Evolutionary conservation across 2,113 vertebrate genomes (phyloP).

Genomic region (human (Homo sapiens)): DNA sequence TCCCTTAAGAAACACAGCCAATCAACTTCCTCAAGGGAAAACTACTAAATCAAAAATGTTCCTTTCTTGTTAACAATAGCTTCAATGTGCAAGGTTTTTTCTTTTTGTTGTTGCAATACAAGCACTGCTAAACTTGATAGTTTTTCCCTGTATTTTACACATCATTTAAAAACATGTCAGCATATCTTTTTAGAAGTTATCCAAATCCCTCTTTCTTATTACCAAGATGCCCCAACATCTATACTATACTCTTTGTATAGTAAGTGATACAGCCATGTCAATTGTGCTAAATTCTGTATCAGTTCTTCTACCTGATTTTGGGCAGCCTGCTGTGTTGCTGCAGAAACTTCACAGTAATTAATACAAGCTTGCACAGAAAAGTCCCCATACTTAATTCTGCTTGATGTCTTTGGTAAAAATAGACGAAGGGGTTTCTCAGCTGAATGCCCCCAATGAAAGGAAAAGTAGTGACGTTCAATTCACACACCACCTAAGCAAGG

Average conservation of each 20-base stretch:
- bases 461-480: not conserved
- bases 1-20: conserved; percentile 66
- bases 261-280: not conserved
- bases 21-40: conserved; percentile 68
- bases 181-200: conserved; percentile 35
- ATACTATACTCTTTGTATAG: not conserved
- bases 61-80: conserved; percentile 59
- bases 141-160: not conserved
- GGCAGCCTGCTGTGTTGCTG: not conserved
- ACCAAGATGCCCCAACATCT: not conserved
- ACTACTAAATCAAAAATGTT: conserved; percentile 71
- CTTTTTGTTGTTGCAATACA: conserved; percentile 50
- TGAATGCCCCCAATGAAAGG: not conserved
- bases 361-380: not conserved
- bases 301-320: not conserved
- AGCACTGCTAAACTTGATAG: conserved; percentile 52
- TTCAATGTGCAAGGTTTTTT: conserved; percentile 59
- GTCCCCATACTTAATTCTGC: not conserved
- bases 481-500: not conserved
- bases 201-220: conserved; percentile 25
- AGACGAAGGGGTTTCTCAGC: not conserved
- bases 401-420: not conserved
- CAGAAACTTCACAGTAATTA: conserved; percentile 24
- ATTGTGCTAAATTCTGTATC: not conserved
- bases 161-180: conserved; percentile 17